Conservation (phyloP, 1,140 invertebrate genomes). For the Calephelis nemesis region DNA sequence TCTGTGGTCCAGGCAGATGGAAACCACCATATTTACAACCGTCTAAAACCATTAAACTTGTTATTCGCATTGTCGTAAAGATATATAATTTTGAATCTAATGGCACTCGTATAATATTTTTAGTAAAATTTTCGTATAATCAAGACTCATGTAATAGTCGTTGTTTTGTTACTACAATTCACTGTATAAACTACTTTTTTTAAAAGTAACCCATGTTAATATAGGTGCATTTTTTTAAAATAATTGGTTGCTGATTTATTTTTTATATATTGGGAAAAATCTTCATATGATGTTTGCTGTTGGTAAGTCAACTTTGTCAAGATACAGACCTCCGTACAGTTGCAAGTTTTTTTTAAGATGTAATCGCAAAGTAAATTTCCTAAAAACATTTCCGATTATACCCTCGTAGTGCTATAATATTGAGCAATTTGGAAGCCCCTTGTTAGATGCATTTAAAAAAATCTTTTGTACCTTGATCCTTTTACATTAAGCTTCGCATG, state of each 20-base stretch:
- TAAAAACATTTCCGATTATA: not conserved
- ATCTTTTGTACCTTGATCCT: not conserved
- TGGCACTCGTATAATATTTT: too few relatives aligned
- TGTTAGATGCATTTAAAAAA: slow-evolving; percentile 4
- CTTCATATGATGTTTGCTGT: not conserved
- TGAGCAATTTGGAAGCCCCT: not conserved
- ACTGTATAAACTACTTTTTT: too few relatives aligned
- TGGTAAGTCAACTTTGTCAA: slow-evolving; percentile 1
- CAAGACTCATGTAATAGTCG: too few relatives aligned
- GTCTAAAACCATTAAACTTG: too few relatives aligned
- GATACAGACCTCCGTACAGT: not conserved
- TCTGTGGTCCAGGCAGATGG: too few relatives aligned
- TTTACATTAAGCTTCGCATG: slow-evolving; percentile 36
- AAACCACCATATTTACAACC: too few relatives aligned
- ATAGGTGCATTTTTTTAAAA: not conserved
- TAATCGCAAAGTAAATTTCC: not conserved
- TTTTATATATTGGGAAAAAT: not conserved
- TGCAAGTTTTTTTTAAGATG: not conserved
- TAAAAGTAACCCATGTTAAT: too few relatives aligned
- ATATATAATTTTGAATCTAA: too few relatives aligned
- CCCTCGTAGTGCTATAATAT: slow-evolving; percentile 7
- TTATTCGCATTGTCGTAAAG: too few relatives aligned
- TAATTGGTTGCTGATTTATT: not conserved
- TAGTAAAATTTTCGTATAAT: too few relatives aligned
- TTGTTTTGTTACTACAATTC: too few relatives aligned